These are phyloP conservation scores for Chiloscyllium plagiosum DNA, from an alignment of 2,113 vertebrate species.

Conservation along the genomic window DNA sequence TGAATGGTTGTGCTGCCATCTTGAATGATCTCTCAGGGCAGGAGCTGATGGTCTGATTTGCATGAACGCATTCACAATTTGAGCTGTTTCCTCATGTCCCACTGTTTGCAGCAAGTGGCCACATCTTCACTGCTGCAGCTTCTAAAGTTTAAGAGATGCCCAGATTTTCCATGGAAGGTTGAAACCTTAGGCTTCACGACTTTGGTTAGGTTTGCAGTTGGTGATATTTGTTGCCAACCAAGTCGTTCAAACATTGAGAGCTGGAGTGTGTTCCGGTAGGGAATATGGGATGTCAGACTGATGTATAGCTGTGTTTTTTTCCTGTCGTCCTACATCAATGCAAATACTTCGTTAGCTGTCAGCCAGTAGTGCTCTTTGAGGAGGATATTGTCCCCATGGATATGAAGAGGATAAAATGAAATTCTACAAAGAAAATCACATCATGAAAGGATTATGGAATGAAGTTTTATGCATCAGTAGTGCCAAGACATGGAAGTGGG, in stretches of 20 bases:
- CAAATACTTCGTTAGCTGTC: background rate
- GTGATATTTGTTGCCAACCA: background rate
- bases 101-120: too few relatives aligned
- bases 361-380: background rate
- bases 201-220: background rate
- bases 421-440: conserved; percentile 16
- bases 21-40: too few relatives aligned
- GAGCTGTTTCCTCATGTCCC: too few relatives aligned
- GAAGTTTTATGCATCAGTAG: background rate
- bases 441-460: conserved; percentile 19
- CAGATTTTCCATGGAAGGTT: background rate
- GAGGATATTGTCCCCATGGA: too few relatives aligned
- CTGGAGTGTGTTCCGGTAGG: background rate
- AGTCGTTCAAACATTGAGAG: background rate
- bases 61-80: too few relatives aligned
- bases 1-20: too few relatives aligned
- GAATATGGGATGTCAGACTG: background rate
- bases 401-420: background rate
- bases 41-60: too few relatives aligned
- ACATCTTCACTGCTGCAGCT: too few relatives aligned
- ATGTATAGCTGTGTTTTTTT: background rate
- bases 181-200: background rate
- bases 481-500: background rate
- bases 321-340: background rate
- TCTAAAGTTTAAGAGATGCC: too few relatives aligned